Base-by-base conservation (phyloP, 2,797 vertebrate genomes). In the Macrochelys suwanniensis region DNA sequence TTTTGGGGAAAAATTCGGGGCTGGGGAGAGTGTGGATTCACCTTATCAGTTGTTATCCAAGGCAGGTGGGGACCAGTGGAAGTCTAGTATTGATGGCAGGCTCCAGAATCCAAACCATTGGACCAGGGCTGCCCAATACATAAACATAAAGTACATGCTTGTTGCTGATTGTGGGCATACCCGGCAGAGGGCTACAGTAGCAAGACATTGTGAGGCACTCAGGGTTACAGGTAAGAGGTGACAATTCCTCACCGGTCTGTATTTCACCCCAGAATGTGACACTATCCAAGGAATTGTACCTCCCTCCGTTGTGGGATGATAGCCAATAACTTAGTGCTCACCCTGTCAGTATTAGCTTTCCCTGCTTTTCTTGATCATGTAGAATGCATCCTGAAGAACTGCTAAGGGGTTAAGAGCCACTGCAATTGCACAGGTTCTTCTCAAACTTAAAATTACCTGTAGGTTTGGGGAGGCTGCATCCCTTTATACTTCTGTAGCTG, bases 271-370 rank as follows among this genome's bases (percentile, higher is more conserved):
- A 71, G 65, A 71, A 71, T 11, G 19, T 37, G 65, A 42, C n/a
- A 23, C 23, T 53, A 0, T 1, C 6, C 5, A 81, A 47, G 49
- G 84, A 89, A 68, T 16, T 0, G 0, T 21, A 53, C 11, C 79
- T 79, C 17, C 3, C 42, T 54, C 4, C n/a, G n/a, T 17, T 47
- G 33, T 0, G 82, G 16, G 31, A 61, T 8, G 21, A 26, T 50
- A 85, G 31, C 28, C 31, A 85, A 23, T 21, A 87, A 82, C 50
- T 51, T 42, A 45, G 23, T 47, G 71, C 42, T 47, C 21, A 47
- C 71, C 12, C 45, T 77, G 74, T 49, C 45, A 49, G 74, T 25
- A 47, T 77, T 77, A 47, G 45, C 25, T 77, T 49, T 16, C 25
- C 45, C 45, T 15, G 25, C 15, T 47, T 49, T 49, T 45, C 13